Evolutionary conservation across 2,888 invertebrate genomes (phyloP).

Genomic region (Parnassius orleans): DNA sequence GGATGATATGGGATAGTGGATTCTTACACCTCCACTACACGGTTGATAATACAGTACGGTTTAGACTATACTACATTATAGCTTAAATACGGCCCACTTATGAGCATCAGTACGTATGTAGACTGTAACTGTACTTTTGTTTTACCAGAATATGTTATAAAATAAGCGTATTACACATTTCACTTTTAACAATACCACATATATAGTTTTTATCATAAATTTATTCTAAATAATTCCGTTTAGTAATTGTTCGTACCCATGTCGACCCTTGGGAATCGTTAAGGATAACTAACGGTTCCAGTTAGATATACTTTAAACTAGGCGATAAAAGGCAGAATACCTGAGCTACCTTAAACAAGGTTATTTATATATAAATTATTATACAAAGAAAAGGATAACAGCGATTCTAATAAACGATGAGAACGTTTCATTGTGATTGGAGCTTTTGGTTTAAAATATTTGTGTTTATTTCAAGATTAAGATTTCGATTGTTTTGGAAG

Average conservation of each 20-base stretch:
- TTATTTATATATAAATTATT: constrained; percentile 25
- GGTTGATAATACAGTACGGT: too few species aligned
- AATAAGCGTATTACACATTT: neutral
- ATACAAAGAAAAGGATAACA: constrained; percentile 19
- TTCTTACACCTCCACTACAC: too few species aligned
- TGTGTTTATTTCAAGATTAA: neutral
- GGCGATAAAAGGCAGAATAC: constrained; percentile 25
- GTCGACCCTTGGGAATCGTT: constrained; percentile 24
- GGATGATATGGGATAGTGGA: too few species aligned
- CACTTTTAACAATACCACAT: constrained; percentile 3
- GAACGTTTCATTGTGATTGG: constrained; percentile 11
- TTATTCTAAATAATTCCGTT: constrained; percentile 5
- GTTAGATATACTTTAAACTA: constrained; percentile 25
- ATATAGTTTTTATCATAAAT: constrained; percentile 16
- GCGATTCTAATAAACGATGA: constrained; percentile 11
- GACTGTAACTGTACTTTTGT: too few species aligned
- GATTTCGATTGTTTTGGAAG: too few species aligned
- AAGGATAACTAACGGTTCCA: constrained; percentile 27
- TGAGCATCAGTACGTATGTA: too few species aligned
- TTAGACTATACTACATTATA: too few species aligned
- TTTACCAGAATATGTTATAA: too few species aligned
- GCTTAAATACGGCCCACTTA: too few species aligned
- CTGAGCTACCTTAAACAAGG: constrained; percentile 16
- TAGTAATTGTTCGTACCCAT: constrained; percentile 20
- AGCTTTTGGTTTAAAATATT: constrained; percentile 6